These are phyloP conservation scores for Crenuchus spilurus DNA, from an alignment of 2,797 vertebrate genomes.

Conservation along the genomic window DNA sequence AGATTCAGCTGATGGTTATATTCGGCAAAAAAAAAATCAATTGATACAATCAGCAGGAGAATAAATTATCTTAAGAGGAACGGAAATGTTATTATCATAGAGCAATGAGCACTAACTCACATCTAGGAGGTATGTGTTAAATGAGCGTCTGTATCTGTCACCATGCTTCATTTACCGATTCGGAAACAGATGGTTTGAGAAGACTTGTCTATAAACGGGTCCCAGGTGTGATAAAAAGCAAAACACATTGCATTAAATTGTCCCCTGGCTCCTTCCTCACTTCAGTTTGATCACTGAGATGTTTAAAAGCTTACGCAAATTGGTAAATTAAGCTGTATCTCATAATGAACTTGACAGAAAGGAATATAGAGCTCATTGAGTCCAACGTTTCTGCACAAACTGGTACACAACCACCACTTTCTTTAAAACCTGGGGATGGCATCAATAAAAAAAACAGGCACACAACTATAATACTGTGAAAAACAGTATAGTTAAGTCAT, in stretches of 20 bases:
- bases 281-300: slow-evolving; percentile 43
- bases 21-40: not conserved
- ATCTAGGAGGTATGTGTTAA: slow-evolving; percentile 12
- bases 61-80: not conserved
- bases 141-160: slow-evolving; percentile 16
- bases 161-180: slow-evolving; percentile 24
- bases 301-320: slow-evolving; percentile 28
- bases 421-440: not conserved
- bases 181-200: slow-evolving; percentile 47
- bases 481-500: too few relatives aligned
- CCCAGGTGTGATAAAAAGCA: slow-evolving; percentile 34
- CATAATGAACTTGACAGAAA: not conserved
- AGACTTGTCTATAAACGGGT: slow-evolving; percentile 29
- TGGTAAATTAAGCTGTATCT: not conserved
- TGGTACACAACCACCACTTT: not conserved
- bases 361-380: not conserved
- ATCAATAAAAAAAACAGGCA: not conserved
- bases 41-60: not conserved
- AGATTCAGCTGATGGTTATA: not conserved
- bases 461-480: not conserved
- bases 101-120: not conserved
- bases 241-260: slow-evolving; percentile 45
- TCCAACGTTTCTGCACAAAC: not conserved
- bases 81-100: not conserved
- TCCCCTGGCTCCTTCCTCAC: slow-evolving; percentile 25